Evolutionary conservation across 2,113 vertebrate genomes (phyloP).

Genomic region (Telmatochromis sp.): DNA sequence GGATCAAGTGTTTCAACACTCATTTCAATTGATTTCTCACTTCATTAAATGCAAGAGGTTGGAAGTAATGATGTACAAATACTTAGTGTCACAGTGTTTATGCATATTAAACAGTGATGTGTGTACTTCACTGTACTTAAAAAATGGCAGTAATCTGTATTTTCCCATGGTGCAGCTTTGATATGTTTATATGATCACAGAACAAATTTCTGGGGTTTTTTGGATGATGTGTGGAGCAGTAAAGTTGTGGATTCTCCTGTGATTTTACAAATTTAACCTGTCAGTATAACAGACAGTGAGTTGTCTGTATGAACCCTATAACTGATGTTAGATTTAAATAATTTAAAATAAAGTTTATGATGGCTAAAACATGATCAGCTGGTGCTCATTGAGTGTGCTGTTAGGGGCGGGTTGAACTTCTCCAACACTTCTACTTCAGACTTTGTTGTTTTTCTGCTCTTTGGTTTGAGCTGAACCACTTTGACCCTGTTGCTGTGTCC

Average conservation of each 20-base stretch:
- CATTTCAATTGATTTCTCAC: not conserved
- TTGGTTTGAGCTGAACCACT: not conserved
- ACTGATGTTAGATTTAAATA: not conserved
- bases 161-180: accelerated
- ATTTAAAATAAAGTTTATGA: accelerated
- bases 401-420: accelerated
- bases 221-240: accelerated
- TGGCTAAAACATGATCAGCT: not conserved
- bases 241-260: accelerated
- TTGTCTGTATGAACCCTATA: not conserved
- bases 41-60: accelerated
- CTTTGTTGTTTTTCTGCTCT: not conserved
- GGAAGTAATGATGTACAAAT: not conserved
- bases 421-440: not conserved
- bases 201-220: accelerated
- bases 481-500: not conserved
- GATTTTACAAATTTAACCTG: not conserved
- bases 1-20: no score
- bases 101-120: not conserved
- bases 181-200: not conserved
- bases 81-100: accelerated
- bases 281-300: not conserved
- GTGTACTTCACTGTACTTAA: not conserved
- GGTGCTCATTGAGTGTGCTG: accelerated
- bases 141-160: not conserved